These are phyloP conservation scores for Verasper variegatus DNA, from an alignment of 2,113 vertebrate species.

Conservation along the genomic window DNA sequence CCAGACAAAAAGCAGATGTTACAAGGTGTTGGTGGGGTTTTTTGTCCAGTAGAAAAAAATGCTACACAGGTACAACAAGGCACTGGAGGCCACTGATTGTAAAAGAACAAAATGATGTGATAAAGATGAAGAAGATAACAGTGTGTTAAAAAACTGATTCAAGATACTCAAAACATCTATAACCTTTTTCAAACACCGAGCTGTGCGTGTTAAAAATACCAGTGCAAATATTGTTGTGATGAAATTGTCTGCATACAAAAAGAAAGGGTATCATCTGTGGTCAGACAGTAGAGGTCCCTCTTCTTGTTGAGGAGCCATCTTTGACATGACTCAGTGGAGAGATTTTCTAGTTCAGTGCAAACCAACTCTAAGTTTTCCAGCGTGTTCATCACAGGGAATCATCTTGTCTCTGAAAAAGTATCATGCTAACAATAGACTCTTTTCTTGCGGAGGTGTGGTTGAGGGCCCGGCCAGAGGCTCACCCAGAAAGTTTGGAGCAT, in stretches of 20 bases:
- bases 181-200: background rate
- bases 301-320: conserved; percentile 41
- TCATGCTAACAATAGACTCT: conserved; percentile 39
- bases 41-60: no score
- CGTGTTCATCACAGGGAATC: conserved; percentile 21
- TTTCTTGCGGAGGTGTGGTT: conserved; percentile 44
- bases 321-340: conserved; percentile 29
- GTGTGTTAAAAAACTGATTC: background rate
- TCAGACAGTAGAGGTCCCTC: conserved; percentile 31
- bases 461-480: conserved; percentile 29
- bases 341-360: conserved; percentile 31
- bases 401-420: conserved; percentile 20
- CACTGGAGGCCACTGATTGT: no score
- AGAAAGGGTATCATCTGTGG: conserved; percentile 13
- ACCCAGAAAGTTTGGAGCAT: conserved; percentile 37
- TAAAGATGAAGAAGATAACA: background rate
- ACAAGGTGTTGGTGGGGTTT: no score
- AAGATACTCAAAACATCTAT: background rate
- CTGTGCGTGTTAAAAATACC: background rate
- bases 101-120: background rate
- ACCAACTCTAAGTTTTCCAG: background rate
- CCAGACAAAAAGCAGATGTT: no score
- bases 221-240: conserved; percentile 11
- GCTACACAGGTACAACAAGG: no score
- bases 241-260: background rate